These are phyloP conservation scores for Atopsyche davidsoni DNA, from an alignment of 1,140 invertebrate species.

Conservation along the genomic window DNA sequence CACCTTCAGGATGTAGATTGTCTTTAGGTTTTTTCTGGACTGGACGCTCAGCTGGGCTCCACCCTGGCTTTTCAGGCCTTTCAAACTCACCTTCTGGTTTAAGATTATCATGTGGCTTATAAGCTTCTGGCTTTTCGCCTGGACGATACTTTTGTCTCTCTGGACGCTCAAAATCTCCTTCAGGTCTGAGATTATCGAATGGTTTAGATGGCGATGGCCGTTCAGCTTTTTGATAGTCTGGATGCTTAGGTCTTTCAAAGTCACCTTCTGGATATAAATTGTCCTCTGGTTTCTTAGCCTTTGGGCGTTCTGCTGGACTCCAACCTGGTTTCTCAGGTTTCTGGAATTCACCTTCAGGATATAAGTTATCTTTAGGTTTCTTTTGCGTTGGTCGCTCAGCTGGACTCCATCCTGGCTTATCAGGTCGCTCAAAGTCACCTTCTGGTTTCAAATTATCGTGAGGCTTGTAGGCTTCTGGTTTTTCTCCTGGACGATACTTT, in stretches of 20 bases:
- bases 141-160: constrained; percentile 48
- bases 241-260: constrained; percentile 37
- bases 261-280: constrained; percentile 58
- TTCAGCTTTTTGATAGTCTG: constrained; percentile 41
- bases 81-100: constrained; percentile 62
- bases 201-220: constrained; percentile 38
- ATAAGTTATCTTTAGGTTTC: constrained; percentile 49
- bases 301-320: constrained; percentile 51
- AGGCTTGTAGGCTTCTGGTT: constrained; percentile 39
- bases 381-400: constrained; percentile 44
- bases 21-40: constrained; percentile 47
- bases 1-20: constrained; percentile 56
- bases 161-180: constrained; percentile 51
- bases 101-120: constrained; percentile 53
- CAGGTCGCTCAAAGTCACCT: constrained; percentile 53
- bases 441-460: constrained; percentile 54
- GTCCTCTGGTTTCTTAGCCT: constrained; percentile 52
- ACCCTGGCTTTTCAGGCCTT: constrained; percentile 35
- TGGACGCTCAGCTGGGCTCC: constrained; percentile 42
- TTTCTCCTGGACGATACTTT: constrained; percentile 44
- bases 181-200: constrained; percentile 49
- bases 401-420: constrained; percentile 47
- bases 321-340: constrained; percentile 37
- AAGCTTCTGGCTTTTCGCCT: constrained; percentile 45
- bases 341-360: constrained; percentile 54